Evolutionary conservation across 2,113 vertebrate genomes (phyloP).

Genomic region (Cololabis saira): DNA sequence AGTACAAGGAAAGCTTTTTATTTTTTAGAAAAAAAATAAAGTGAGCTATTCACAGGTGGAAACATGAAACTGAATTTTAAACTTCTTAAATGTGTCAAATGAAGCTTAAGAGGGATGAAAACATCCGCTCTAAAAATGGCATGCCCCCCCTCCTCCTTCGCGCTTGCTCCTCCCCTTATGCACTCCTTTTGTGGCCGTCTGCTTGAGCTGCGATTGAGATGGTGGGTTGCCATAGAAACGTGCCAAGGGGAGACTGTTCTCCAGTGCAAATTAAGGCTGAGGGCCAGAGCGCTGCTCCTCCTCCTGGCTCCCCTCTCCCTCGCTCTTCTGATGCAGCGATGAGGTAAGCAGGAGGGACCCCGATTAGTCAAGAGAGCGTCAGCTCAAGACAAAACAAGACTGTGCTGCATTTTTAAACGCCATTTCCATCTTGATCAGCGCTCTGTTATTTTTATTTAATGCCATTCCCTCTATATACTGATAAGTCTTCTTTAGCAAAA

Average conservation of each 20-base stretch:
- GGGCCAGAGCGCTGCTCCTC: conserved; percentile 39
- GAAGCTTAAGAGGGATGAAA: conserved; percentile 31
- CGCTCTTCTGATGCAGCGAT: conserved; percentile 42
- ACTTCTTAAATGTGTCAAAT: conserved; percentile 30
- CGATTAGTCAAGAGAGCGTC: conserved; percentile 5
- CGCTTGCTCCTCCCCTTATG: conserved; percentile 10
- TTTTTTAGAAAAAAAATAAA: too few species aligned
- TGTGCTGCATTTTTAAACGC: too few species aligned
- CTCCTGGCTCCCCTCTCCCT: conserved; percentile 3
- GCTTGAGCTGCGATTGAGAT: conserved; percentile 35
- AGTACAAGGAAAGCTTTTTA: too few species aligned
- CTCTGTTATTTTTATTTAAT: background rate
- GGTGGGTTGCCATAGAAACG: conserved; percentile 73
- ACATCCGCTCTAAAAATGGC: conserved; percentile 66
- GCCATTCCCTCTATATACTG: background rate
- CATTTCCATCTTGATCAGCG: background rate
- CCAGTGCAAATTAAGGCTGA: conserved; percentile 45
- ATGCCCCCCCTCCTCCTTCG: conserved; percentile 6
- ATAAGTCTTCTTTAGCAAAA: background rate
- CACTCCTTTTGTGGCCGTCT: conserved; percentile 28
- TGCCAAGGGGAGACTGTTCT: conserved; percentile 49
- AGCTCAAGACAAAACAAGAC: conserved; percentile 1
- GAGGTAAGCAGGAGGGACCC: conserved; percentile 58
- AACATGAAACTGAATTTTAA: background rate
- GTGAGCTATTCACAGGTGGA: background rate